Conservation (phyloP, 2,797 vertebrate genomes). For the Steatocranus sp. region DNA sequence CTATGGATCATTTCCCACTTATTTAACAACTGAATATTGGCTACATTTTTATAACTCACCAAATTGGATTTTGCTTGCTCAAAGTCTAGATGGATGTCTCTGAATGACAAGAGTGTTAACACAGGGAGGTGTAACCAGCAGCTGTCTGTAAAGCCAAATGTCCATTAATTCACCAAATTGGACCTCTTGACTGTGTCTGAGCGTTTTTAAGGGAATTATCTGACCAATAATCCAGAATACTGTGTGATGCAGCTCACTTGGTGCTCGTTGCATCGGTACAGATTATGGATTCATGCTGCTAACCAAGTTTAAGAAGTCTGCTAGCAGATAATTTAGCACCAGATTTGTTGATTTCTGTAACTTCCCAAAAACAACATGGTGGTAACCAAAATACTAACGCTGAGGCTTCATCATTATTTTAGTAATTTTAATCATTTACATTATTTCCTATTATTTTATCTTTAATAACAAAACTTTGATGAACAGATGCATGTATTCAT, state of each 20-base stretch:
- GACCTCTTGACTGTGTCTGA: neutral
- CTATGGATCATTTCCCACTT: neutral
- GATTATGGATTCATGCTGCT: neutral
- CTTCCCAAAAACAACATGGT: neutral
- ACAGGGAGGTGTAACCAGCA: neutral
- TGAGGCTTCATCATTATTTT: neutral
- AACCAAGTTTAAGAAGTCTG: fast-evolving
- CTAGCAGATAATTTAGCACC: neutral
- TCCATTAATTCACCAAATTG: neutral
- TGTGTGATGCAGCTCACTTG: fast-evolving
- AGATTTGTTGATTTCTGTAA: neutral
- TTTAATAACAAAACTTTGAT: neutral
- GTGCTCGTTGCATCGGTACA: fast-evolving
- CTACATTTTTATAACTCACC: neutral
- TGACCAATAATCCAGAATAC: neutral
- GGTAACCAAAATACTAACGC: neutral
- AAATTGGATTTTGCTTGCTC: neutral
- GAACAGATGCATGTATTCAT: fast-evolving
- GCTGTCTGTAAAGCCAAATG: neutral
- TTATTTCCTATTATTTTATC: neutral
- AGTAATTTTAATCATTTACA: neutral
- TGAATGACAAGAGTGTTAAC: fast-evolving
- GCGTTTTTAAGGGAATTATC: neutral
- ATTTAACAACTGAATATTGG: neutral
- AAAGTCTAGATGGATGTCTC: neutral